Evolutionary conservation across 2,888 invertebrate genomes (phyloP).

Genomic region (Apantesis nais): DNA sequence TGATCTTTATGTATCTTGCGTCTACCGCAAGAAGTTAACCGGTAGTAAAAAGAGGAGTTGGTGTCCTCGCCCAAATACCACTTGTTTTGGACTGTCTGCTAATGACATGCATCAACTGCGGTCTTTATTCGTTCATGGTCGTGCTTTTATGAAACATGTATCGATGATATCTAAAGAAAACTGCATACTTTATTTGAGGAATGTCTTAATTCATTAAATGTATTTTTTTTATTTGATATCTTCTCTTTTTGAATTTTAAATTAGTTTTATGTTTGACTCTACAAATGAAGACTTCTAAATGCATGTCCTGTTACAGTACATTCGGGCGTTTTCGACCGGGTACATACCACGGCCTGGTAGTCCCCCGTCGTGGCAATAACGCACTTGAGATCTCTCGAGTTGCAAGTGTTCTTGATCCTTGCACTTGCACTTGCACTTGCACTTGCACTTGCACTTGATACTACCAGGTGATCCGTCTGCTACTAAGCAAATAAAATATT

Average conservation of each 20-base stretch:
- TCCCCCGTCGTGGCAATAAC: too few relatives aligned
- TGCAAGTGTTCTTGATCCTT: neutral
- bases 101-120: conserved; percentile 37
- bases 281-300: too few relatives aligned
- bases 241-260: neutral
- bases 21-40: conserved; percentile 39
- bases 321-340: too few relatives aligned
- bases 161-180: neutral
- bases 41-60: conserved; percentile 67
- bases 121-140: conserved; percentile 26
- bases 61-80: conserved; percentile 74
- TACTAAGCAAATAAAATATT: neutral
- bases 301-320: too few relatives aligned
- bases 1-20: conserved; percentile 18
- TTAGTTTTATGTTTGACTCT: neutral
- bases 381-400: neutral
- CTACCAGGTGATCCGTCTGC: too few relatives aligned
- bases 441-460: too few relatives aligned
- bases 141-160: neutral
- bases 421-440: too few relatives aligned
- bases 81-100: conserved; percentile 67
- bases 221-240: neutral
- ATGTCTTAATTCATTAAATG: neutral
- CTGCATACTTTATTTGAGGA: conserved; percentile 8
- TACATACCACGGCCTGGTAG: neutral